Evolutionary conservation across 2,888 invertebrate species (phyloP), one percentile per base, ranked within the genome.

Genomic region (Craniophora ligustri): DNA sequence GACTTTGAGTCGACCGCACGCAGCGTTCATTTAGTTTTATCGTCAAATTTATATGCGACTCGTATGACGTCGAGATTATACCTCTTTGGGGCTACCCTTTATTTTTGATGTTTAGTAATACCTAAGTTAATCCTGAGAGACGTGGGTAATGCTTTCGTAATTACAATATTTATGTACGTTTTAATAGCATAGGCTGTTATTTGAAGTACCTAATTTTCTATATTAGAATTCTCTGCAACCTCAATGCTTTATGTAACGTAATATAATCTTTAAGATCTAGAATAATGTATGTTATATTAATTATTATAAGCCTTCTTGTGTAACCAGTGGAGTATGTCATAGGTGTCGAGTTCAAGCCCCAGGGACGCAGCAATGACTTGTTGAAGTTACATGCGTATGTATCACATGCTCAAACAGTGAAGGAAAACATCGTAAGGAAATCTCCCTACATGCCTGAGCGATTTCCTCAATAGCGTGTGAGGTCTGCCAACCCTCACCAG

Each of bases 1-100:
- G 53, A 57, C 66, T 53, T 62, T 67, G 8, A 8, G 31, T 32
- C 14, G 55, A 55, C 65, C 65, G 42, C 36, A 21, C 23, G 8
- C 40, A 28, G 6, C 34, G 3, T 41, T 44, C 53, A 57, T 62
- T 53, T 53, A 35, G 8, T 49, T 67, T 62, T 49, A 62, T 50
- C 28, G 35, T 10, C 14, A 21, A 45, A 40, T 55, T 64, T 48
- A 45, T 67, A 45, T 28, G 44, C 36, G 50, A 26, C 21, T 41
- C 38, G 15, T 30, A 31, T 13, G 19, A 13, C 14, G 10, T 10
- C 0, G 26, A 42, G 10, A 48, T 34, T 30, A 53, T 13, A 6
- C 7, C 6, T 16, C 14, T 45, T 48, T n/a, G 4, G 10, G 32
- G 13, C 18, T 11, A 38, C 47, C 7, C 47, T 47, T 56, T 63